Conservation (phyloP, 2,113 vertebrate genomes). For the Entelurus aequoreus region DNA sequence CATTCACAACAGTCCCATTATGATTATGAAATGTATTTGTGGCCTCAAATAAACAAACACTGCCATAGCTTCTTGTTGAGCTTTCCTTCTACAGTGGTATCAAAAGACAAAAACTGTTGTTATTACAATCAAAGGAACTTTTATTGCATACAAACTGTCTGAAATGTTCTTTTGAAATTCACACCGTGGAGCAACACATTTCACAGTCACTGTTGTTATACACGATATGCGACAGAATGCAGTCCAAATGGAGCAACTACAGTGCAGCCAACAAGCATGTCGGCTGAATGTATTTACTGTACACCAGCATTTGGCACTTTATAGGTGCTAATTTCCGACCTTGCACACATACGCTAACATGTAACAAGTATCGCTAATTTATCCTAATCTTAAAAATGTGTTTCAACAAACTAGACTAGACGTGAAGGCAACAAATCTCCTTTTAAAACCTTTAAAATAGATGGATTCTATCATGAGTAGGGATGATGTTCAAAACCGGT, state of each 20-base stretch:
- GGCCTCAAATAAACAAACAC: too few relatives aligned
- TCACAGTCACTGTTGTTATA: constrained; percentile 2
- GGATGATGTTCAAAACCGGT: too few relatives aligned
- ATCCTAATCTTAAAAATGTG: background rate
- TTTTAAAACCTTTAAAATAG: constrained; percentile 29
- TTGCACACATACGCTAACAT: constrained; percentile 8
- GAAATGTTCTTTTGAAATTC: constrained; percentile 17
- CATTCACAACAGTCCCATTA: too few relatives aligned
- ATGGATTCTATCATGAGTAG: background rate
- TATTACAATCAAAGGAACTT: constrained; percentile 28
- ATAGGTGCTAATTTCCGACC: constrained; percentile 11
- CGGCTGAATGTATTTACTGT: constrained; percentile 1
- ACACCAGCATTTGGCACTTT: constrained; percentile 37
- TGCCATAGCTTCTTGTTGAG: too few relatives aligned
- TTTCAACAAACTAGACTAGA: constrained; percentile 46
- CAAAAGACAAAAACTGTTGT: background rate
- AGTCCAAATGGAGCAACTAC: constrained; percentile 15
- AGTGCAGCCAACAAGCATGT: background rate
- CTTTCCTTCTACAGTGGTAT: too few relatives aligned
- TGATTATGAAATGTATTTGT: too few relatives aligned
- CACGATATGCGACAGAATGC: constrained; percentile 6
- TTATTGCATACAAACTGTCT: constrained; percentile 50
- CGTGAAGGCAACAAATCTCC: constrained; percentile 16
- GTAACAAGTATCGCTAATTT: background rate
- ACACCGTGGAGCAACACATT: constrained; percentile 14